Evolutionary conservation across 2,888 invertebrate species (phyloP).

Genomic region (Hirtodrosophila confusa): DNA sequence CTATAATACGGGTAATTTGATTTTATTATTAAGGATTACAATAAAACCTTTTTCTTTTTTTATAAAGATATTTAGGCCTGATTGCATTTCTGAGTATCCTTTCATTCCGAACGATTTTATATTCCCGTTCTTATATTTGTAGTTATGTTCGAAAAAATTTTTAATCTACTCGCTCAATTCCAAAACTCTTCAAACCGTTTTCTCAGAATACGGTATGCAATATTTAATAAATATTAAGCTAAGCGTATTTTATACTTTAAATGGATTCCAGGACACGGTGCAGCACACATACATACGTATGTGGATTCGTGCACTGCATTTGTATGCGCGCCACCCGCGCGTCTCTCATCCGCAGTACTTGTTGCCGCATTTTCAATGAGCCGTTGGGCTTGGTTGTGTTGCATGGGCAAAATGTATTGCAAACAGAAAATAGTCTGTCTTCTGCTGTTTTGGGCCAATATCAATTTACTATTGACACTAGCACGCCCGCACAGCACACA

Average conservation of each 20-base stretch:
- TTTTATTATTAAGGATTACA: too few species aligned
- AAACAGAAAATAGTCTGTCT: constrained; percentile 10
- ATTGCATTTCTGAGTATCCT: too few species aligned
- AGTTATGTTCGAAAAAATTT: too few species aligned
- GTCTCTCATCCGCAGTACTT: constrained; percentile 27
- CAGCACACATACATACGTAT: constrained; percentile 4
- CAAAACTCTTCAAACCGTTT: too few species aligned
- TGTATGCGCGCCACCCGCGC: constrained; percentile 15
- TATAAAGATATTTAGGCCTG: too few species aligned
- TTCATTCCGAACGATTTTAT: too few species aligned
- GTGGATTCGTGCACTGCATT: constrained; percentile 15
- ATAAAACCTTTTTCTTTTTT: not conserved
- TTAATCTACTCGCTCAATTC: too few species aligned
- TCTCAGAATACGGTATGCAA: too few species aligned
- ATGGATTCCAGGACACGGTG: constrained; percentile 26
- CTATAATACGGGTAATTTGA: too few species aligned
- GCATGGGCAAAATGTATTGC: constrained; percentile 15
- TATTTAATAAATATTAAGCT: too few species aligned
- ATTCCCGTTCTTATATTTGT: too few species aligned
- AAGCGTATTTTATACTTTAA: not conserved
- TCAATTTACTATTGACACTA: constrained; percentile 39
- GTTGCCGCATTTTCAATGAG: constrained; percentile 37
- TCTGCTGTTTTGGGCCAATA: constrained; percentile 23
- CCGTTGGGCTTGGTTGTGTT: not conserved
- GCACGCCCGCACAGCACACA: constrained; percentile 25